Percentiles rank a stretch among this genome's conserved stretches.
These are phyloP conservation scores for Leuciscus idus DNA, from an alignment of 2,113 vertebrate genomes.

Conservation along the genomic window DNA sequence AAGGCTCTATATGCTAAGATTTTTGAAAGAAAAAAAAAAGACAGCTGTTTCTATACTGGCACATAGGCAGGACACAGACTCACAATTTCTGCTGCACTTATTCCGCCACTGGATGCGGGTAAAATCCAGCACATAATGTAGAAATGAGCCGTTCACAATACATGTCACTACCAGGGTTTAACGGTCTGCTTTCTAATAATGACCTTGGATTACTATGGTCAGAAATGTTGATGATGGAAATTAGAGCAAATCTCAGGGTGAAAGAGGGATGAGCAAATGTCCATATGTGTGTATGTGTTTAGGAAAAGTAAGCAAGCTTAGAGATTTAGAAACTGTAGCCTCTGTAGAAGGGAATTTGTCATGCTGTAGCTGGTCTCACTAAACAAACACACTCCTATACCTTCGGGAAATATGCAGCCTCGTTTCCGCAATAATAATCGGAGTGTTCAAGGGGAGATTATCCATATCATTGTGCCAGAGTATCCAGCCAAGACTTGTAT, in stretches of 20 bases:
- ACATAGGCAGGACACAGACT: background rate
- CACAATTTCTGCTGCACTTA: slow-evolving; percentile 28
- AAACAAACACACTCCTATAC: slow-evolving; percentile 19
- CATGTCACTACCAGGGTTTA: slow-evolving; percentile 29
- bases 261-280: slow-evolving; percentile 20
- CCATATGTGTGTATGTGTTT: background rate
- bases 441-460: slow-evolving; percentile 47
- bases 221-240: slow-evolving; percentile 32
- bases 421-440: slow-evolving; percentile 44
- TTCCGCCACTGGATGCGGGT: background rate
- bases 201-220: slow-evolving; percentile 38
- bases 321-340: background rate
- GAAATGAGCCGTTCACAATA: slow-evolving; percentile 13
- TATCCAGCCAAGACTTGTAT: slow-evolving; percentile 28
- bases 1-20: background rate
- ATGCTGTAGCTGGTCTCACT: slow-evolving; percentile 36
- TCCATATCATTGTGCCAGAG: slow-evolving; percentile 26
- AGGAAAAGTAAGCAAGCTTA: slow-evolving; percentile 1
- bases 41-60: background rate
- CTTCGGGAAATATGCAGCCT: slow-evolving; percentile 39
- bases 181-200: slow-evolving; percentile 50
- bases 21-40: background rate
- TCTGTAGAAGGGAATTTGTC: slow-evolving; percentile 40
- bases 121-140: background rate
- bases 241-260: slow-evolving; percentile 38